Evolutionary conservation across 2,888 invertebrate species (phyloP), one percentile per base, ranked within the genome.

Genomic region (Drosophila rellima): DNA sequence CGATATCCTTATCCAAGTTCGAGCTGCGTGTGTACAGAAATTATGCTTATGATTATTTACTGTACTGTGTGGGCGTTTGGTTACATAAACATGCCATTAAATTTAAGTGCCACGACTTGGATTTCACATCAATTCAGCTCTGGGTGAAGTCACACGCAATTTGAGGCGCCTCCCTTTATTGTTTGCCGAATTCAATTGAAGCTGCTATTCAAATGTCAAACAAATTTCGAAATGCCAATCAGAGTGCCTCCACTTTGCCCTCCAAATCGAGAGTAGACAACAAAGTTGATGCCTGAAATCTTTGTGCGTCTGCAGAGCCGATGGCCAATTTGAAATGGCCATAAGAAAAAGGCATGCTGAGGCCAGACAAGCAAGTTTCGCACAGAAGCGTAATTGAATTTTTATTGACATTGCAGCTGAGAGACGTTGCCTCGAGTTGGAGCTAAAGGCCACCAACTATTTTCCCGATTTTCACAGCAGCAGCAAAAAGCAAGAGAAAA

Each of bases 11-110:
- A 35, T 15, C 29, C 6, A 7, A 54, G 4, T 18, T 13, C 33
- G 31, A 33, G 15, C 26, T 39, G 50, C 52, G 51, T 57, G 52
- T 39, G 37, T 31, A 35, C 35, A 26, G 1, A 70, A 75, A 82
- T 74, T 77, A 82, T 77, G 86, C 67, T 88, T 86, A 86, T 80
- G 81, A 82, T 88, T 78, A 83, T 83, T 86, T 82, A 68, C 48
- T 74, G 55, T 54, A 51, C 54, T 29, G 42, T 47, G 61, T 47
- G 75, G 60, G 63, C 63, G 63, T 82, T 71, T 50, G 74, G 65
- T 74, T 83, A 83, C 75, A 83, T 83, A 83, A 83, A 87, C 69
- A 83, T 70, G 84, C 84, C 87, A 88, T 83, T 84, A 88, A 75
- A 73, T 73, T 84, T 87, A 87, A 83, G 83, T 83, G 89, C 48